A percentile compares a stretch with the other conserved stretches of the same genome.
Conservation (phyloP, 2,797 vertebrate species). For the Mycteria americana region DNA sequence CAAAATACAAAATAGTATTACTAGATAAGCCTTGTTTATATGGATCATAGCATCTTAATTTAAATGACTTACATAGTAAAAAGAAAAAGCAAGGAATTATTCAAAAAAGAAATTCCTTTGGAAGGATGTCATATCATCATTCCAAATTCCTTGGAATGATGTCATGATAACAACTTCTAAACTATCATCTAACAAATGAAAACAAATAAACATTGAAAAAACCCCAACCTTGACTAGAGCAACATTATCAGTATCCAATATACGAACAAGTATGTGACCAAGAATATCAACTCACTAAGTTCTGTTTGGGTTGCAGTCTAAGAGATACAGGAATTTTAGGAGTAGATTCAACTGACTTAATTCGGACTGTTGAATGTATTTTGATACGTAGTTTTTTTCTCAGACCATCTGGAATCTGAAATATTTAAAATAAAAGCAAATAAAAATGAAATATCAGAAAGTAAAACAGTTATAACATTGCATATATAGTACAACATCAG, state of each 20-base stretch:
- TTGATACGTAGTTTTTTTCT: conserved; percentile 78
- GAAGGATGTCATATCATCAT: not conserved
- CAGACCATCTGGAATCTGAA: conserved; percentile 85
- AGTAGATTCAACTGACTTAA: conserved; percentile 81
- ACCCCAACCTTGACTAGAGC: not conserved
- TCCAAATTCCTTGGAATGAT: not conserved
- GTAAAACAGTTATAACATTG: not conserved
- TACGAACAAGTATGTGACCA: not conserved
- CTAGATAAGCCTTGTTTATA: not conserved
- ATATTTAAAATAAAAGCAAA: conserved; percentile 34
- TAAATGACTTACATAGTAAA: not conserved
- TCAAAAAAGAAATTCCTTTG: not conserved
- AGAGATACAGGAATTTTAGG: conserved; percentile 83
- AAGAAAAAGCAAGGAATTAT: not conserved
- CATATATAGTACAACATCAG: not conserved
- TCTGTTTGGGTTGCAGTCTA: conserved; percentile 79
- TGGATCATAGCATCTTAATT: not conserved
- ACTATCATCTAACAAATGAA: not conserved
- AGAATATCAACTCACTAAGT: conserved; percentile 80
- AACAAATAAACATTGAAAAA: not conserved
- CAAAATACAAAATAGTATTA: not conserved
- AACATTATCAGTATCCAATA: not conserved
- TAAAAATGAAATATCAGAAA: not conserved
- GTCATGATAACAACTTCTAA: not conserved
- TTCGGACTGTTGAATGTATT: conserved; percentile 85